Evolutionary conservation across 2,113 vertebrate genomes (phyloP), one percentile per base, ranked within the genome.

Genomic region (Callospermophilus lateralis): DNA sequence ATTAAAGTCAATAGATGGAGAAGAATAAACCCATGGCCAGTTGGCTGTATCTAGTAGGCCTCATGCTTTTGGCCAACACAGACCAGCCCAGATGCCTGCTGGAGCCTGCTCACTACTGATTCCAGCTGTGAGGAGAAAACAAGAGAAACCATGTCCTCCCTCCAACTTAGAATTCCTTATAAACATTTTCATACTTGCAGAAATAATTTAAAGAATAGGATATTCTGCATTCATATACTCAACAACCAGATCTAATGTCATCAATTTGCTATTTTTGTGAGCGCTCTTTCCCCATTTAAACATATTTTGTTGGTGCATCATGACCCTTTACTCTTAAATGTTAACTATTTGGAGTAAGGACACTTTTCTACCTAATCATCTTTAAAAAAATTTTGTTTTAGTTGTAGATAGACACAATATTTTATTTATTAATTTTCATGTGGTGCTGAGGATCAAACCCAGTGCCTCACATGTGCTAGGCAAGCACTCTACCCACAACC

Each of bases 321-420:
- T 84, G 58, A 81, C 19, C 15, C 58, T 84, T 80, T 58, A 63
- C 0, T 91, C 22, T 86, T 65, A 95, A 55, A 48, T 15, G 11
- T 63, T 28, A 86, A 84, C 51, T 78, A 83, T 92, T 84, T 80
- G 63, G 37, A 68, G 51, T 84, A 93, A 85, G 32, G 58, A 85
- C 13, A 48, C 7, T 77, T 4, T 90, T 24, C 30, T 81, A 39
- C 12, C 12, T 51, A 51, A 51, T 51, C 51, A 53, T 53, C 51
- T 53, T 53, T 53, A 4, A 4, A 53, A 51, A 53, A 17, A 16
- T 0, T 51, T 53, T 16, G 2, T 53, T 53, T 53, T 53, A 53
- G 15, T 53, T 53, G 51, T 53, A 53, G 51, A 53, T 53, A 17
- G 51, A 53, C 15, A 53, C 16, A 53, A 16, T 53, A 53, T 53